Evolutionary conservation across 35 echinoderm and acorn worm species (phyloP).

Genomic region (Strongylocentrotus purpuratus): DNA sequence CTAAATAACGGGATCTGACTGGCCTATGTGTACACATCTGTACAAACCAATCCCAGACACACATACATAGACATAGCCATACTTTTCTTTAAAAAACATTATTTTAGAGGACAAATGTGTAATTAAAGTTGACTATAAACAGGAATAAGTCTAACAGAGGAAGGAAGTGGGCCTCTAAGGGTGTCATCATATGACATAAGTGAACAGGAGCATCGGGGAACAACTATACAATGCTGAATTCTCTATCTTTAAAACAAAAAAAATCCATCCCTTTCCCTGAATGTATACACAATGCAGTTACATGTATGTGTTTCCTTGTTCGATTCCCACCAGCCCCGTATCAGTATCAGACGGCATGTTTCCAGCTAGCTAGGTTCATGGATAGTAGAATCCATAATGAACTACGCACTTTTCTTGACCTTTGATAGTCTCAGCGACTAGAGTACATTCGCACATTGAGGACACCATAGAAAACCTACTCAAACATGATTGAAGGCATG

Average conservation of each 20-base stretch:
- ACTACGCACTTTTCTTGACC: background rate
- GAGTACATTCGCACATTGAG: background rate
- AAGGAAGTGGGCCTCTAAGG: background rate
- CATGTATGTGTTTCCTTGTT: background rate
- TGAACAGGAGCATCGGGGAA: background rate
- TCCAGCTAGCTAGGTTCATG: background rate
- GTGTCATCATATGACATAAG: background rate
- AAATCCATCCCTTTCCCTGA: background rate
- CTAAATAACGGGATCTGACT: too few species aligned
- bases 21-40: too few species aligned
- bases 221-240: background rate
- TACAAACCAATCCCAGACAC: background rate
- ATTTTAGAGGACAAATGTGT: background rate
- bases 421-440: background rate
- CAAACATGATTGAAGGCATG: background rate
- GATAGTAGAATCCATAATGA: background rate
- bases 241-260: too few species aligned
- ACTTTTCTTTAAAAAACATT: background rate
- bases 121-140: background rate
- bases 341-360: background rate
- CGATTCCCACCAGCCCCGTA: background rate
- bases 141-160: background rate
- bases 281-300: background rate
- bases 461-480: background rate
- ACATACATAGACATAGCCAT: background rate